phyloP scores from a whole-genome alignment of 2,113 vertebrate genomes.

The Glaucomys volans region DNA sequence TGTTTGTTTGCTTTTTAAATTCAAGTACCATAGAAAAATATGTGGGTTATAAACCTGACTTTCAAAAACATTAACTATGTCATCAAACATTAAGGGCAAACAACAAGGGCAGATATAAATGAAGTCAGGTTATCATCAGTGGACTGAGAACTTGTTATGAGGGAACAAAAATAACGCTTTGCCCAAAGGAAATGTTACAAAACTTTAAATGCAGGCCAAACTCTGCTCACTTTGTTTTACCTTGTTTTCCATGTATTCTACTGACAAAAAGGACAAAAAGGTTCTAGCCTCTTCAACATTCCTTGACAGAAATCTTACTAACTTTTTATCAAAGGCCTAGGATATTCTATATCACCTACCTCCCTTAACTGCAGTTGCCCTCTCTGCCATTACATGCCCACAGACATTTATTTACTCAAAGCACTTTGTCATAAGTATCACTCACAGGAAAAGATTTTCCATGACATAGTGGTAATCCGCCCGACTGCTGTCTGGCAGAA shows the following conservation, averaged over 20 bases:
- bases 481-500: conserved; percentile 96
- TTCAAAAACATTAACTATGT: conserved; percentile 57
- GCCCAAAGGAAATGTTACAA: conserved; percentile 40
- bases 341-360: conserved; percentile 4
- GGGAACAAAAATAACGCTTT: conserved; percentile 53
- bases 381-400: conserved; percentile 67
- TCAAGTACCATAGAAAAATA: not conserved
- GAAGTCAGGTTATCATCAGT: conserved; percentile 20
- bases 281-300: conserved; percentile 29
- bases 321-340: conserved; percentile 37
- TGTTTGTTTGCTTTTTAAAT: not conserved
- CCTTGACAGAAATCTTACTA: conserved; percentile 48
- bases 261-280: not conserved
- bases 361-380: conserved; percentile 68
- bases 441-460: conserved; percentile 99
- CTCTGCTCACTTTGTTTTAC: not conserved
- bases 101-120: not conserved
- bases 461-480: conserved; percentile 97
- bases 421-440: conserved; percentile 78
- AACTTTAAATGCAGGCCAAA: not conserved
- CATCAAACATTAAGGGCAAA: conserved; percentile 18
- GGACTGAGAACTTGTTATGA: not conserved
- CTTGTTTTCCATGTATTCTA: not conserved
- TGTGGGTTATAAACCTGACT: not conserved
- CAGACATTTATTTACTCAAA: conserved; percentile 65